Conservation (phyloP, 2,888 invertebrate species). For the Zhengitettix transpicula region DNA sequence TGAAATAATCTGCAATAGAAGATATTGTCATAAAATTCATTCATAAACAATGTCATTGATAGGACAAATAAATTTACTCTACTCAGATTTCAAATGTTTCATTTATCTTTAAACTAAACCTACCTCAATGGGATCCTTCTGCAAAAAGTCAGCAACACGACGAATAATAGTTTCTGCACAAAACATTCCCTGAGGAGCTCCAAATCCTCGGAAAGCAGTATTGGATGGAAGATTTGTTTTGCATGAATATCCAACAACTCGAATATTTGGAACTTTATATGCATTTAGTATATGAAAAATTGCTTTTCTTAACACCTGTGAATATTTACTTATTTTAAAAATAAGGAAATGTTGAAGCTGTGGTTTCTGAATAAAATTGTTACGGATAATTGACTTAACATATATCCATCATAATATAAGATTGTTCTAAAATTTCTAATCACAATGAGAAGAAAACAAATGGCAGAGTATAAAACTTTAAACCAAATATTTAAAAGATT, state of each 20-base stretch:
- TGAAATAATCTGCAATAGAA: constrained; percentile 29
- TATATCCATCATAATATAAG: too few relatives aligned
- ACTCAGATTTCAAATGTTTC: not conserved
- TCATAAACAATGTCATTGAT: too few relatives aligned
- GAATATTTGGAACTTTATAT: constrained; percentile 59
- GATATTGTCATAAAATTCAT: not conserved
- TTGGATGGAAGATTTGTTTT: constrained; percentile 82
- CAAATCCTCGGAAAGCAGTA: constrained; percentile 87
- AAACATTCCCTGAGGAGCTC: constrained; percentile 84
- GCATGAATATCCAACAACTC: constrained; percentile 56
- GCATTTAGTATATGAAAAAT: constrained; percentile 72
- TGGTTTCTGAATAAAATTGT: too few relatives aligned
- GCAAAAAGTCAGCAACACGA: constrained; percentile 56
- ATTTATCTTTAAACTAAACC: constrained; percentile 17
- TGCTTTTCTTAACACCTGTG: constrained; percentile 63
- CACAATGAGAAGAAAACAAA: too few relatives aligned
- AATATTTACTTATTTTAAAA: not conserved
- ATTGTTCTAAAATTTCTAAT: too few relatives aligned
- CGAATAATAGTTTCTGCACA: constrained; percentile 62
- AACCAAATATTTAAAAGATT: too few relatives aligned
- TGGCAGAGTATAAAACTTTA: too few relatives aligned
- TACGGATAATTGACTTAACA: too few relatives aligned
- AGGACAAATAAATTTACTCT: not conserved
- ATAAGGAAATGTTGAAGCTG: too few relatives aligned
- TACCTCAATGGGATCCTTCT: constrained; percentile 45